phyloP scores from a whole-genome alignment of 2,888 invertebrate genomes.

The Cryptophagus acutangulus region DNA sequence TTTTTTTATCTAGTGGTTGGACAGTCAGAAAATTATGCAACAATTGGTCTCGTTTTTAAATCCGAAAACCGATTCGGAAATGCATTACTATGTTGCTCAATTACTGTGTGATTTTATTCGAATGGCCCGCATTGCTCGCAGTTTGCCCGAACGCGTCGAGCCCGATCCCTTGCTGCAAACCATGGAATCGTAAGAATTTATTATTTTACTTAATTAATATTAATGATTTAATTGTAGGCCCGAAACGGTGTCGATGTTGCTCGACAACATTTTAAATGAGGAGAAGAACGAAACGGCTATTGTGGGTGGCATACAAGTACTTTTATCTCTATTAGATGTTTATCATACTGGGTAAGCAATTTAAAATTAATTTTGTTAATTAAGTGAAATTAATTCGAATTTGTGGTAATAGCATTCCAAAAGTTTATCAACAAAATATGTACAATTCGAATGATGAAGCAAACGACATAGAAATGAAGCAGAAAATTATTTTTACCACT shows the following conservation, averaged over 20 bases:
- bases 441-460: slow-evolving; percentile 46
- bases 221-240: slow-evolving; percentile 35
- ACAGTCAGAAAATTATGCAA: slow-evolving; percentile 81
- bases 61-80: slow-evolving; percentile 64
- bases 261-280: slow-evolving; percentile 70
- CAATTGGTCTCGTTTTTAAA: slow-evolving; percentile 64
- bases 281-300: slow-evolving; percentile 66
- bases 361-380: slow-evolving; percentile 2
- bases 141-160: slow-evolving; percentile 57
- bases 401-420: slow-evolving; percentile 34
- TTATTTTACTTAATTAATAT: slow-evolving; percentile 6
- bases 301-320: slow-evolving; percentile 73
- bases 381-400: slow-evolving; percentile 4
- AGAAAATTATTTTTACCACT: slow-evolving; percentile 58
- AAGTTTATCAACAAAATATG: slow-evolving; percentile 33
- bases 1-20: slow-evolving; percentile 71
- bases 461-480: slow-evolving; percentile 55
- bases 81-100: slow-evolving; percentile 82
- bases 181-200: slow-evolving; percentile 63
- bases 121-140: slow-evolving; percentile 56
- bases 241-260: slow-evolving; percentile 62
- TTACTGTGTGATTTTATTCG: slow-evolving; percentile 82
- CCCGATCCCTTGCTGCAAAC: slow-evolving; percentile 68
- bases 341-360: slow-evolving; percentile 47
- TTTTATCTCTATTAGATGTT: slow-evolving; percentile 65